Base-by-base conservation (phyloP, 2,888 invertebrate genomes). In the Tortrix viridana region DNA sequence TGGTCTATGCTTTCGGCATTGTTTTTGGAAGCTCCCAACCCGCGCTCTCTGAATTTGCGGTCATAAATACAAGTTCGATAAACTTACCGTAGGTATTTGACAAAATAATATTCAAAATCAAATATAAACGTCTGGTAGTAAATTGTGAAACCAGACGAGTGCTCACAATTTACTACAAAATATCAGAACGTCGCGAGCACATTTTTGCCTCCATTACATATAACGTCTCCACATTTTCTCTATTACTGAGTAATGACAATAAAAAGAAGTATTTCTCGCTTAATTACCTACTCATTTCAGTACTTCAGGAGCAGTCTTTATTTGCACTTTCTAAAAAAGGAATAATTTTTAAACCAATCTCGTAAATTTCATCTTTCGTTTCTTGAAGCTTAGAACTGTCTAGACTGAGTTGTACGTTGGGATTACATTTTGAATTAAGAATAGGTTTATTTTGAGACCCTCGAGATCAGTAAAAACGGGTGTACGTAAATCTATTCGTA, bases 351-450 rank as follows among this genome's bases (percentile, higher is more conserved):
- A 23, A 32, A 56, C 19, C 44, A 38, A 57, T 6, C 46, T 14
- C 46, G 56, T 62, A 46, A 57, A 62, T 47, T 62, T 26, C 26
- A 62, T 57, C 38, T 52, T 57, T 57, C 6, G 19, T 56, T 23
- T 62, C 37, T 46, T 52, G 16, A 32, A 59, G 62, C 62, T 64
- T 59, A 59, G 41, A 52, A 18, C 49, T 53, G 58, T 65, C 65
- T 61, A 57, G 56, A 53, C 53, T 26, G 37, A 49, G 43, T 48
- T 22, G 5, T n/a, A n/a, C n/a, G n/a, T 22, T 49, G 48, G n/a
- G 16, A 9, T 7, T 26, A 49, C 32, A 56, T 61, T 44, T 55
- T 12, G 32, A 44, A 5, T 5, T n/a, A 55, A 22, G 32, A 37
- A 26, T 7, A 26, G 1, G 9, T 7, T 0, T 7, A 26, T 26